Evolutionary conservation across 2,797 vertebrate species (phyloP), one percentile per base, ranked within the genome.

Genomic region (Salmo trutta): DNA sequence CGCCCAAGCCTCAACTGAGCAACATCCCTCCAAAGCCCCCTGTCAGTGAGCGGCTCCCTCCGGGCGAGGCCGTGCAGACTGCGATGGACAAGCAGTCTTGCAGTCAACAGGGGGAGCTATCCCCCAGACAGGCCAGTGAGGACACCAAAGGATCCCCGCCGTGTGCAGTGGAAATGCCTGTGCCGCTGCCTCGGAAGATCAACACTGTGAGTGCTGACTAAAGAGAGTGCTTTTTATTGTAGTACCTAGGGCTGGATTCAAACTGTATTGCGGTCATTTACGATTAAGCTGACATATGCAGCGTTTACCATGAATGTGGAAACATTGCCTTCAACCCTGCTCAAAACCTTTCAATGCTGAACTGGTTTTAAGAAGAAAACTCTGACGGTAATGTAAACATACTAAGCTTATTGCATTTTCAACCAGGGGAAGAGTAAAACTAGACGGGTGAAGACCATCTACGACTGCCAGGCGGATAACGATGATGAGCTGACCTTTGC

Each of bases 401-500:
- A 65, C 17, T 33, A 12, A 31, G 6, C 19, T 21, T 7, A 31
- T 24, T 64, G 59, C n/a, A 21, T 62, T 75, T 69, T 56, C 1
- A 77, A 81, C 54, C 81, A 96, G 96, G 95, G 93, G 3, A 96
- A 96, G 67, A 94, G 85, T 76, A 96, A 96, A 91, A 82, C 93
- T 77, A 93, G 92, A 79, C 90, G 96, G n/a, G 96, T 96, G 84
- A 97, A 96, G 90, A 96, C 96, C 82, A 97, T 97, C 86, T 97
- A 97, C 19, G 96, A 97, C 89, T 97, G 96, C 89, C 96, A 96
- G 87, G 96, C 96, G 0, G 96, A 97, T 86, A 97, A 97, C 0
- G 96, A 97, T 0, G 96, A 98, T 4, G 96, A 98, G 80, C 93
- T 98, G 76, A 97, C 96, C 0, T 98, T 98, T 86, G 75, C 85